Percentiles rank a stretch among this genome's conserved stretches.
These are phyloP conservation scores for Camelus bactrianus DNA, from an alignment of 2,113 vertebrate species.

Conservation along the genomic window DNA sequence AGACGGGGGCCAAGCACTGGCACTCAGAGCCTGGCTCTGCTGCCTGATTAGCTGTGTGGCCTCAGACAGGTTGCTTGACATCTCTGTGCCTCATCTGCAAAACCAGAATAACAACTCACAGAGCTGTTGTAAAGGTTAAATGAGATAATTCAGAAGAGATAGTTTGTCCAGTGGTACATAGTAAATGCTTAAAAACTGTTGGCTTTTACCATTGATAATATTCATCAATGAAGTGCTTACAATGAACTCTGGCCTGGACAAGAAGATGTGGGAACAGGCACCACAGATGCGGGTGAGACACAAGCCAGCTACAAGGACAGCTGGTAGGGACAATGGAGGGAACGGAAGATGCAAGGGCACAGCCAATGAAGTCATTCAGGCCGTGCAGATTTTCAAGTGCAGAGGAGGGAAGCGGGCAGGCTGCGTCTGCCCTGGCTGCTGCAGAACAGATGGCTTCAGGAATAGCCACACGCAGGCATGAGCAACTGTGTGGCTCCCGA, in stretches of 20 bases:
- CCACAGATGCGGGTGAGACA: background rate
- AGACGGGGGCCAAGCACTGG: background rate
- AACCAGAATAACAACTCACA: background rate
- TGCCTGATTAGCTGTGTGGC: background rate
- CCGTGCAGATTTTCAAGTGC: background rate
- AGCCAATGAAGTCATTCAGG: rapidly evolving
- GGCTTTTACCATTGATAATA: background rate
- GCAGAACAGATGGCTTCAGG: background rate
- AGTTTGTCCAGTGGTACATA: background rate
- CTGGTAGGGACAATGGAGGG: background rate
- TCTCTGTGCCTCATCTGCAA: background rate
- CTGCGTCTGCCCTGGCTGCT: background rate
- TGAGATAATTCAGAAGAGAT: background rate
- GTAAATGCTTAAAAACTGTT: background rate
- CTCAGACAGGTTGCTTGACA: background rate
- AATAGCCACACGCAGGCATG: background rate
- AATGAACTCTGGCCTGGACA: background rate
- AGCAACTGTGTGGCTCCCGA: rapidly evolving
- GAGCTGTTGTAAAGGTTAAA: background rate
- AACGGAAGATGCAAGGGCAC: background rate
- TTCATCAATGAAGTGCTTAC: background rate
- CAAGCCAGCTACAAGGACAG: background rate
- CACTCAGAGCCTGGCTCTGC: background rate
- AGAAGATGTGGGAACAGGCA: background rate
- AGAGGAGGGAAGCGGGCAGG: background rate